These are phyloP conservation scores for Dusona sp. DNA, from an alignment of 2,888 invertebrate species.

Conservation along the genomic window DNA sequence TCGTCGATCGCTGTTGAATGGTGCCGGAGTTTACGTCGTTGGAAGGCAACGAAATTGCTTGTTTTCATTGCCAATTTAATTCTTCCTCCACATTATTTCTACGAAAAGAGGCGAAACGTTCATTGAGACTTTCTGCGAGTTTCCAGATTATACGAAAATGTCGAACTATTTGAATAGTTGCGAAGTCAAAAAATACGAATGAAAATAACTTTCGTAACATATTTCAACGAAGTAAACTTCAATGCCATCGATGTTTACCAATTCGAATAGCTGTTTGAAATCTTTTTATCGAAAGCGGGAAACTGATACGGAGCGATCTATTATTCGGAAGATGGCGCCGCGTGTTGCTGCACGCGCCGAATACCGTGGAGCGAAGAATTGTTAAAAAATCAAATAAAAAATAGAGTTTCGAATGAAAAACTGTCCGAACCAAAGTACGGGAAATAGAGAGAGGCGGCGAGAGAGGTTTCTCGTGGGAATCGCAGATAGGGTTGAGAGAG, in stretches of 20 bases:
- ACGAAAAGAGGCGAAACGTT: too few relatives aligned
- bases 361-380: background rate
- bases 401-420: background rate
- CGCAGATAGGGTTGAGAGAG: constrained; percentile 53
- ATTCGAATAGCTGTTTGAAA: background rate
- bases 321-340: background rate
- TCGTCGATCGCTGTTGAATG: too few relatives aligned
- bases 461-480: constrained; percentile 59
- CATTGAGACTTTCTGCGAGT: too few relatives aligned
- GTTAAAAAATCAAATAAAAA: background rate
- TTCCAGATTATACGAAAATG: too few relatives aligned
- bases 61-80: too few relatives aligned
- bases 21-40: too few relatives aligned
- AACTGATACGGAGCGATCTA: background rate
- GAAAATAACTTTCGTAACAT: too few relatives aligned
- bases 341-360: background rate
- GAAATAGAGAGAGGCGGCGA: constrained; percentile 13
- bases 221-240: background rate
- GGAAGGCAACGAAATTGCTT: too few relatives aligned
- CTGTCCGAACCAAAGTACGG: background rate
- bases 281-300: background rate
- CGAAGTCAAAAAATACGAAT: too few relatives aligned
- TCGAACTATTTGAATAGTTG: too few relatives aligned
- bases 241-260: background rate
- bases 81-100: too few relatives aligned